Evolutionary conservation across 1,140 invertebrate species (phyloP).

Genomic region (Brachystomella parvula): DNA sequence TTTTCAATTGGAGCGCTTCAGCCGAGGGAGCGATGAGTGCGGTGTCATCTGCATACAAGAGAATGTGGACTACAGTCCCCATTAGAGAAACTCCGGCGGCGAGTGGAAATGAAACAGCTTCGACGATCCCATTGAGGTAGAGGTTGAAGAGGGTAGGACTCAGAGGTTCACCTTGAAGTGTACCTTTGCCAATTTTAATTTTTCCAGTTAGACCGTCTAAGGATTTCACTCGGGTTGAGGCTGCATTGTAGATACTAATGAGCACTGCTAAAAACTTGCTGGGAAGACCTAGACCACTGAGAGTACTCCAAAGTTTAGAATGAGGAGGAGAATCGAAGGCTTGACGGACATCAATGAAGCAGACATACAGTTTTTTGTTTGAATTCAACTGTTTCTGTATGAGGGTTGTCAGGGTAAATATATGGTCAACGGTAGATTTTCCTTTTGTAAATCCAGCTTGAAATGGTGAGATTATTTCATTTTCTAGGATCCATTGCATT

Average conservation of each 20-base stretch:
- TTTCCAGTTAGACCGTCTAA: not conserved
- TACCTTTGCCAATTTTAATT: not conserved
- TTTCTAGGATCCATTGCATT: slow-evolving; percentile 24
- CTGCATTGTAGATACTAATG: not conserved
- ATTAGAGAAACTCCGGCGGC: not conserved
- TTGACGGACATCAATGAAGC: slow-evolving; percentile 22
- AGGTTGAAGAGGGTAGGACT: not conserved
- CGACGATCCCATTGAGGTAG: not conserved
- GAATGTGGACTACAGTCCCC: slow-evolving; percentile 9
- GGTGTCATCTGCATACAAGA: slow-evolving; percentile 24
- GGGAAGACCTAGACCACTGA: too few species aligned
- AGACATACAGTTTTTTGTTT: slow-evolving; percentile 19
- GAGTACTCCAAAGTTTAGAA: slow-evolving; percentile 16
- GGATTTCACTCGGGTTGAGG: not conserved
- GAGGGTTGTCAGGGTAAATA: slow-evolving; percentile 28
- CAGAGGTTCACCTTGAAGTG: not conserved
- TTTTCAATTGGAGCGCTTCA: slow-evolving; percentile 16
- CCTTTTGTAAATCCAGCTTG: slow-evolving; percentile 38
- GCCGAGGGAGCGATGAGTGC: not conserved
- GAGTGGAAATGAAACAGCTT: not conserved
- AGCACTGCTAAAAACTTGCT: not conserved
- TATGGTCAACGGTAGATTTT: slow-evolving; percentile 36
- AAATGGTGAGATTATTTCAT: slow-evolving; percentile 31
- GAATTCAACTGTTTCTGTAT: slow-evolving; percentile 12
- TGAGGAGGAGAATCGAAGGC: slow-evolving; percentile 25